phyloP scores from a whole-genome alignment of 2,113 vertebrate genomes.

The sheep (Ovis aries) region ARS-UI_Ramb_v3.0 NC_056060.1:84194501-84195000 shows the following conservation, averaged over 20 bases:
- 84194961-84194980: neutral
- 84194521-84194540: neutral
- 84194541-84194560: neutral
- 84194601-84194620: neutral
- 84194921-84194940: neutral
- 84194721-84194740: neutral
- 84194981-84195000: neutral
- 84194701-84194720: neutral
- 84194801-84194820: neutral
- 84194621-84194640: neutral
- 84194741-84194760: neutral
- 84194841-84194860: neutral
- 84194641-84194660: neutral
- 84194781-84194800: neutral
- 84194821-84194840: neutral
- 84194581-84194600: neutral
- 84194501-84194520: neutral
- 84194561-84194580: neutral
- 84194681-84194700: neutral
- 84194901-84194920: neutral
- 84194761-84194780: neutral
- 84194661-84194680: neutral
- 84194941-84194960: neutral
- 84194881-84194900: neutral
- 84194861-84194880: neutral